Evolutionary conservation across 2,113 vertebrate genomes (phyloP).

Genomic region (Zosterops hypoxanthus): DNA sequence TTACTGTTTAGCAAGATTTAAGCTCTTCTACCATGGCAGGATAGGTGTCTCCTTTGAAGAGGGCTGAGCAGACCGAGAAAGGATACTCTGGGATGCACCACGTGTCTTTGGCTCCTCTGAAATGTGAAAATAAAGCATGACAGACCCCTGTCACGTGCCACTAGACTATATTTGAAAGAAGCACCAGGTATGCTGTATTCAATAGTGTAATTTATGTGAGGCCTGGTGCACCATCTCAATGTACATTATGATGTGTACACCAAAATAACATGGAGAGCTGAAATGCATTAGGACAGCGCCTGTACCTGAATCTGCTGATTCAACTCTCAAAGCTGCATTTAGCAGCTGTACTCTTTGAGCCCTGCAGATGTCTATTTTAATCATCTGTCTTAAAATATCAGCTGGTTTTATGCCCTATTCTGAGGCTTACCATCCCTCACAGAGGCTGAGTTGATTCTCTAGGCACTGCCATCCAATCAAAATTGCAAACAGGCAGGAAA

Average conservation of each 20-base stretch:
- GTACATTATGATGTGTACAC: neutral
- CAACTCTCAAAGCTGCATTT: conserved; percentile 48
- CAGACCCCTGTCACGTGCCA: neutral
- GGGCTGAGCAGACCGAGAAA: neutral
- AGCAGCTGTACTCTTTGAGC: conserved; percentile 49
- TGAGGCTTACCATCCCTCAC: conserved; percentile 10
- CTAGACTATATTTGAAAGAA: neutral
- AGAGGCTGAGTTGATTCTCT: conserved; percentile 41
- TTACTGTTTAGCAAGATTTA: neutral
- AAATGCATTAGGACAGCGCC: neutral
- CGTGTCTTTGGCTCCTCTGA: neutral
- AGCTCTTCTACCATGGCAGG: neutral
- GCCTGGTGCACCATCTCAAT: fast-evolving
- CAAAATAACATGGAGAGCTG: neutral
- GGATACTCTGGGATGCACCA: too few relatives aligned
- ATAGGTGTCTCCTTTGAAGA: neutral
- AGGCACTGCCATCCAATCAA: conserved; percentile 1
- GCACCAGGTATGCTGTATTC: neutral
- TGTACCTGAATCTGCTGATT: conserved; percentile 64
- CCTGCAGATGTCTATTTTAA: conserved; percentile 56
- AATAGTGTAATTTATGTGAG: neutral
- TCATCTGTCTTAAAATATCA: conserved; percentile 64
- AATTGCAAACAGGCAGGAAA: conserved; percentile 48
- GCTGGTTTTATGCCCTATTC: conserved; percentile 34
- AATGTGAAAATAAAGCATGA: neutral